A percentile compares a stretch with the other conserved stretches of the same genome.
phyloP scores from a whole-genome alignment of 2,797 vertebrate genomes.

The Mus spretus region DNA sequence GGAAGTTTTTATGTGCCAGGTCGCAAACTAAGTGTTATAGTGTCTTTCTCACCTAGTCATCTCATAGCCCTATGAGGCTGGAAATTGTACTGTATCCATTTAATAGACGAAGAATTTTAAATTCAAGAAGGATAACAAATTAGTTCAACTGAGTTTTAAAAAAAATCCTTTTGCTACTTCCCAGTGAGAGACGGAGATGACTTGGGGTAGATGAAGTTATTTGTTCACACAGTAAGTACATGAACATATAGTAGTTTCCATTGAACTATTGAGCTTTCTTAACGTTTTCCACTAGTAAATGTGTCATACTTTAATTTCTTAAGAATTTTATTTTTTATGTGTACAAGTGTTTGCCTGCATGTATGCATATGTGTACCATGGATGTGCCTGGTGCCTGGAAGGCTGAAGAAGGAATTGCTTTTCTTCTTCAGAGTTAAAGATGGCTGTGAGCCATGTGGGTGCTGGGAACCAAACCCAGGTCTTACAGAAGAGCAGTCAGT shows the following conservation, averaged over 20 bases:
- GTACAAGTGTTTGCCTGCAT: neutral
- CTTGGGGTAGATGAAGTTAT: conserved; percentile 13
- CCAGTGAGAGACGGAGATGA: conserved; percentile 11
- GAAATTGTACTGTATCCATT: conserved; percentile 1
- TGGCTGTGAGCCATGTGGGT: neutral
- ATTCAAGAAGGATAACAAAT: conserved; percentile 14
- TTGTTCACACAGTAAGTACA: conserved; percentile 18
- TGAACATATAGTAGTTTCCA: conserved; percentile 44
- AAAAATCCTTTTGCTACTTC: neutral
- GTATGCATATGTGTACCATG: no score
- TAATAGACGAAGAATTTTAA: conserved; percentile 58
- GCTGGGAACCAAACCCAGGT: neutral
- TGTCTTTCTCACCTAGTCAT: conserved; percentile 34
- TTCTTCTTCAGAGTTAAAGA: neutral
- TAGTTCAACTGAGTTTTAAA: neutral
- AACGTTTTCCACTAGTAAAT: conserved; percentile 26
- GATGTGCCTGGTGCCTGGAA: neutral
- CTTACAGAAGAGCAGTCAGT: neutral
- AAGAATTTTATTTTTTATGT: neutral
- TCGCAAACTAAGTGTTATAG: conserved; percentile 46
- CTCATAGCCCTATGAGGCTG: neutral
- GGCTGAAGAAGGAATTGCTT: neutral
- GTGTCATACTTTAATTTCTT: neutral
- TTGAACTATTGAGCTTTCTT: neutral
- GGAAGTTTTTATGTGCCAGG: conserved; percentile 23